These are phyloP conservation scores for Megaceryle maxima DNA, from an alignment of 2,113 vertebrate species.

Conservation along the genomic window DNA sequence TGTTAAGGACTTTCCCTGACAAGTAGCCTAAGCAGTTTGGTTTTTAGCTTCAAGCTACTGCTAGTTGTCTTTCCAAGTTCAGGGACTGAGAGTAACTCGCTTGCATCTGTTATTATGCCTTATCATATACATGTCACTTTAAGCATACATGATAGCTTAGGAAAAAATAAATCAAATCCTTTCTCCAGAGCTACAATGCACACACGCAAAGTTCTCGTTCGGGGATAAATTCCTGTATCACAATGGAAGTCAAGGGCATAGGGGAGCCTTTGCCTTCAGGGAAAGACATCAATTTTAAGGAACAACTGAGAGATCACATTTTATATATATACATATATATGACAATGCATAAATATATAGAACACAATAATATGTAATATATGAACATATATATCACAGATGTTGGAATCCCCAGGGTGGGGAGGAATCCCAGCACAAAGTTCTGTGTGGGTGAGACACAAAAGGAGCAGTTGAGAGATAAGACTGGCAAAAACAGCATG, in stretches of 20 bases:
- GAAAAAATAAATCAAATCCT: background rate
- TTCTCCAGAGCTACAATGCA: background rate
- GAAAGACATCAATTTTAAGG: background rate
- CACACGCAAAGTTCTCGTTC: accelerated
- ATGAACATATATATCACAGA: background rate
- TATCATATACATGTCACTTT: background rate
- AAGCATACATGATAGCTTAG: background rate
- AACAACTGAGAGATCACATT: background rate
- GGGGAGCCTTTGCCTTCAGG: accelerated
- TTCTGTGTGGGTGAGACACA: constrained; percentile 7
- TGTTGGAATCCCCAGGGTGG: background rate
- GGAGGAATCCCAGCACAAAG: background rate
- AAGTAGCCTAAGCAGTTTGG: background rate
- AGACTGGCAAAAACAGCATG: background rate
- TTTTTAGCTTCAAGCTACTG: background rate
- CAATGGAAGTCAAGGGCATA: background rate
- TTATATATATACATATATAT: background rate
- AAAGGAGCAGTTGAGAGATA: constrained; percentile 20
- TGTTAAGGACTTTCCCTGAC: background rate
- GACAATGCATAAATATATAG: background rate
- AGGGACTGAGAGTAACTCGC: background rate
- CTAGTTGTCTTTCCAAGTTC: background rate
- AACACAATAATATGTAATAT: background rate
- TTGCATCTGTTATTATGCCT: background rate
- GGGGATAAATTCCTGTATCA: background rate